These are phyloP conservation scores for Hydrozoanthus tunicans DNA, from an alignment of 64 coral and sea anemone species.

Conservation along the genomic window DNA sequence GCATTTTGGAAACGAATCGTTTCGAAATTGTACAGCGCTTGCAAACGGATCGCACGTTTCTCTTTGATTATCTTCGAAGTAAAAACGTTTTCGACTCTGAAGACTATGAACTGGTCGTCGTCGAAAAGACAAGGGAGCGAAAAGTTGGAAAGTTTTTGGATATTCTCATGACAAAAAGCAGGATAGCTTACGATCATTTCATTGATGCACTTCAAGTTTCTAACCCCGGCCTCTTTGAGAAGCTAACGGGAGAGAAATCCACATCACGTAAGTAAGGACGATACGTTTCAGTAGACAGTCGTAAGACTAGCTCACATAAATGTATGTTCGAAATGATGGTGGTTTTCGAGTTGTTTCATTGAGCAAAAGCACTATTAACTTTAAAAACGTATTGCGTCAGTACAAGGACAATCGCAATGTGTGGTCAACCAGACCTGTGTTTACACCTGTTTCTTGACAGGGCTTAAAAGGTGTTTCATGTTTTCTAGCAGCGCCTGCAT, in stretches of 20 bases:
- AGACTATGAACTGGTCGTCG: constrained; percentile 80
- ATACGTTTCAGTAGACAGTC: no score
- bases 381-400: no score
- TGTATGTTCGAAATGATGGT: no score
- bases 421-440: no score
- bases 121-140: constrained; percentile 75
- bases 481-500: no score
- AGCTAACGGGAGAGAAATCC: constrained; percentile 82
- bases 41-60: constrained; percentile 87
- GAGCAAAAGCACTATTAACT: no score
- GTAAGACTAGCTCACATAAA: no score
- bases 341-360: no score
- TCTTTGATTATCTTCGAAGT: constrained; percentile 95
- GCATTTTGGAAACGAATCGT: constrained; percentile 82
- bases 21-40: constrained; percentile 85
- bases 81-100: constrained; percentile 76
- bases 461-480: no score
- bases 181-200: constrained; percentile 72
- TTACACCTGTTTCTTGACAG: no score
- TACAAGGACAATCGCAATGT: no score
- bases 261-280: constrained; percentile 71
- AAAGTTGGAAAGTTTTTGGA: constrained; percentile 92
- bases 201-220: constrained; percentile 90
- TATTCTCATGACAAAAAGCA: constrained; percentile 79
- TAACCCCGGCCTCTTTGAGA: constrained; percentile 82